phyloP scores from a whole-genome alignment of 2,888 invertebrate species.

The Chrysodeixis includens region DNA sequence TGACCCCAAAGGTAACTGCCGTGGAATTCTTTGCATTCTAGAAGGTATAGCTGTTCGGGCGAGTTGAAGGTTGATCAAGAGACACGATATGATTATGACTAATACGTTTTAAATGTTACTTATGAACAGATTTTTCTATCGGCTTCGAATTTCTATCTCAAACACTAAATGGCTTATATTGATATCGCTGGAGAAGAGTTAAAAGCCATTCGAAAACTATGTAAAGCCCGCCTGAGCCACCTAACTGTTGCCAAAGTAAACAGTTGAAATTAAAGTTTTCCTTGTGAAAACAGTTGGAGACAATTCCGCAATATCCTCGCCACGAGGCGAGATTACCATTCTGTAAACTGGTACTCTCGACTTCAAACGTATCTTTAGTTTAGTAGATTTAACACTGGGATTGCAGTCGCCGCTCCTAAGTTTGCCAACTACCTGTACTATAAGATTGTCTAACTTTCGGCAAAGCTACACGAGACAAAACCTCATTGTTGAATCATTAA shows the following conservation, averaged over 20 bases:
- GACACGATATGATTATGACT: conserved; percentile 20
- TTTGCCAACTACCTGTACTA: conserved; percentile 26
- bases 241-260: conserved; percentile 65
- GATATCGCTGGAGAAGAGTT: no score
- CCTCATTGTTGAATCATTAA: conserved; percentile 33
- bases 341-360: conserved; percentile 55
- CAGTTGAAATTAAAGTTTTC: conserved; percentile 68
- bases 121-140: conserved; percentile 8
- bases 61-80: conserved; percentile 29
- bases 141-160: no score
- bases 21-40: conserved; percentile 38
- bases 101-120: conserved; percentile 12
- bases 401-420: conserved; percentile 13
- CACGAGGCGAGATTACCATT: conserved; percentile 63
- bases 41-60: conserved; percentile 34
- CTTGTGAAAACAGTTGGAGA: conserved; percentile 52
- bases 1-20: conserved; percentile 50
- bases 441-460: conserved; percentile 26
- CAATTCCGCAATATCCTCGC: conserved; percentile 61
- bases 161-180: no score
- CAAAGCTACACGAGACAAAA: conserved; percentile 13
- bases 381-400: conserved; percentile 32
- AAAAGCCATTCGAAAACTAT: conserved; percentile 50
- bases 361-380: conserved; percentile 48
- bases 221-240: conserved; percentile 51